Evolutionary conservation across 2,113 vertebrate species (phyloP), one percentile per base, ranked within the genome.

Genomic region (Rostratula benghalensis): DNA sequence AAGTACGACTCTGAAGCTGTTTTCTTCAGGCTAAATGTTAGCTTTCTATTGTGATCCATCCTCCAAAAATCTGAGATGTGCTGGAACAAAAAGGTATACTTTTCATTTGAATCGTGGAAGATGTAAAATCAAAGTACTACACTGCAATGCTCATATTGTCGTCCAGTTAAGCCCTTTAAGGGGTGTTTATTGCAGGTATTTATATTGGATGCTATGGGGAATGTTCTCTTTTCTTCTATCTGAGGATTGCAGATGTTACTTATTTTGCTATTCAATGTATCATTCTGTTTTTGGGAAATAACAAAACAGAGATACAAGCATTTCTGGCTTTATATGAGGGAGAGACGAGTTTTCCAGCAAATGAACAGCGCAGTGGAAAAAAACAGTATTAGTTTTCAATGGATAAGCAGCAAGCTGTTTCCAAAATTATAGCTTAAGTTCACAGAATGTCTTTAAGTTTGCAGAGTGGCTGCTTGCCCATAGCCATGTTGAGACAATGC

Each of bases 251-350:
- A 94, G 86, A 83, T 89, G 87, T 96, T 89, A 80, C 50, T 88
- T 92, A 89, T 96, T 95, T 93, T 90, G 53, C 25, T 88, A 91
- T 95, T 94, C 87, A 92, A 10, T 90, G 91, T 81, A 90, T 74
- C 68, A 61, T 68, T 94, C 86, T 95, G 67, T 88, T 96, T 95
- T 94, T 87, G 95, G 84, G 83, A 95, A 96, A 96, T 59, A 97
- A 75, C 24, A 54, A 89, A 86, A 46, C 64, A 71, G 83, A 83
- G n/a, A 90, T 74, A 85, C 81, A 96, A 96, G 48, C 88, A 94
- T 84, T 95, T 97, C 57, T 96, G 81, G 75, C 54, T 94, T 96
- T 78, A 86, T 87, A 17, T 77, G 67, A 74, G 31, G 41, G 63
- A 95, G 17, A 92, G 35, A 6, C 67, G 64, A 83, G 51, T 89